These are phyloP conservation scores for Sebastes paucispinis DNA, from an alignment of 2,797 vertebrate species.

Conservation along the genomic window DNA sequence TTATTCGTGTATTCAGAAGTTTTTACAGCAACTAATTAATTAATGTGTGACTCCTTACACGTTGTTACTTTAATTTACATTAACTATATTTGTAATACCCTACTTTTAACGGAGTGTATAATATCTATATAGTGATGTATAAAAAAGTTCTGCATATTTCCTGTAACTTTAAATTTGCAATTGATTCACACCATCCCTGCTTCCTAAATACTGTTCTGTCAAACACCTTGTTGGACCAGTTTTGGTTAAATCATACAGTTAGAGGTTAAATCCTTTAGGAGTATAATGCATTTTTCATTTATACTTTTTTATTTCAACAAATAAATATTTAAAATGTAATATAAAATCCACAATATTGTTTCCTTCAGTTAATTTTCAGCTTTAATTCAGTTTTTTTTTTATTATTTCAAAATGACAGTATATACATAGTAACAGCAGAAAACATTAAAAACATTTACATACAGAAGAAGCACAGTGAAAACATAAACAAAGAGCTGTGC, in stretches of 20 bases:
- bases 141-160: not conserved
- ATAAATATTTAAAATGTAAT: not conserved
- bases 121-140: not conserved
- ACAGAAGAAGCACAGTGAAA: no score
- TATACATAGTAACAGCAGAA: no score
- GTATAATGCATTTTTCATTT: not conserved
- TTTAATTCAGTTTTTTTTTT: not conserved
- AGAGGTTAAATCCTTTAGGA: not conserved
- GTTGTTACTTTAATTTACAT: not conserved
- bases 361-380: not conserved
- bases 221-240: not conserved
- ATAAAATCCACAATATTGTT: not conserved
- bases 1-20: not conserved
- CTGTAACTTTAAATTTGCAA: not conserved
- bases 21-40: not conserved
- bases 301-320: no score
- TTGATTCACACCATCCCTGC: not conserved
- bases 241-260: not conserved
- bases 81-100: not conserved
- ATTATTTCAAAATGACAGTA: no score
- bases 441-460: no score
- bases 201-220: not conserved
- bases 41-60: not conserved
- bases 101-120: not conserved
- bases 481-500: no score